Base-by-base conservation (phyloP, 2,888 invertebrate species). In the Globia sparganii region DNA sequence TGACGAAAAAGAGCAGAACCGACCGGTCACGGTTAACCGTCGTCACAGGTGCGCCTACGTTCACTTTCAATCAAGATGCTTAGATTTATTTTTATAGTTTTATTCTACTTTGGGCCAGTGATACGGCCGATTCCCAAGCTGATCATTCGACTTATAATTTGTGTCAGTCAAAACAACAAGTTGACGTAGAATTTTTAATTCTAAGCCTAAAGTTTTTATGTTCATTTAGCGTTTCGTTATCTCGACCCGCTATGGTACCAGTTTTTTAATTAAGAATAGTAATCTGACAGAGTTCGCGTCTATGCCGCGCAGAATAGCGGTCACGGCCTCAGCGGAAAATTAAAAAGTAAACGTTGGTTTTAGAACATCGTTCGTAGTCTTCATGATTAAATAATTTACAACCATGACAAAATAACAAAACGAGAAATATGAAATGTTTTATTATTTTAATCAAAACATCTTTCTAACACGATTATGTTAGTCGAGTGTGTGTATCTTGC, bases 21-120 rank as follows among this genome's bases (percentile, higher is more conserved):
- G 91, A 91, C 92, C 92, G 95, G 95, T 94, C 95, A 94, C 93
- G 93, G 88, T 84, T 87, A 77, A 73, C 79, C 88, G 92, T 91
- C 93, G 92, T 91, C 93, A 93, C 95, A 96, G 95, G 96, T 95
- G 96, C 94, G 93, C 90, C 90, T 89, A 89, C 95, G 90, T 95
- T 96, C 96, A 96, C 96, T 96, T 96, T 96, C 96, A 89, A 93
- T 93, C 88, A 89, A 89, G 91, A 91, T 91, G 92, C 88, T 91
- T 89, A 92, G 85, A 92, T 92, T 92, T 92, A 90, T 91, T 92
- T 92, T 92, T 92, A 91, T 92, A 89, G 89, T 90, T 90, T 89
- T 83, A 83, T 72, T 77, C 87, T 81, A 85, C 83, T 87, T 86
- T 80, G 61, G 69, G 64, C 46, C 58, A 64, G 75, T 75, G 79